These are phyloP conservation scores for Panthera tigris DNA, from an alignment of 2,113 vertebrate genomes.

Conservation along the genomic window DNA sequence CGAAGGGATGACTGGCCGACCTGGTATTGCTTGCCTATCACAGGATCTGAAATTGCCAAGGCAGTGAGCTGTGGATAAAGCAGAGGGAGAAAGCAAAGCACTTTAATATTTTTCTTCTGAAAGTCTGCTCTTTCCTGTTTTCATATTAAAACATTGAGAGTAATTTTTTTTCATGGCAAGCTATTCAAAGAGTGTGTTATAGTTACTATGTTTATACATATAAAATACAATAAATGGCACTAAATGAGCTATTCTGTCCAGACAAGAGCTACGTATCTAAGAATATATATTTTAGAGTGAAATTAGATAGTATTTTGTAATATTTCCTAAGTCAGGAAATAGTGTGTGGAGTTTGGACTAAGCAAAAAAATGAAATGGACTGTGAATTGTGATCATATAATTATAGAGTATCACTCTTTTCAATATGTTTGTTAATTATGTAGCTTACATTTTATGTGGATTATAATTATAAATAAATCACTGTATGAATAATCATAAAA, in stretches of 20 bases:
- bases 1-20: not conserved
- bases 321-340: slow-evolving; percentile 23
- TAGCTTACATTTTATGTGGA: slow-evolving; percentile 48
- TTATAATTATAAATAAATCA: slow-evolving; percentile 56
- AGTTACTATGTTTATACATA: not conserved
- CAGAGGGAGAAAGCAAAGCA: slow-evolving; percentile 34
- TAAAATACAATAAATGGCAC: not conserved
- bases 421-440: slow-evolving; percentile 43
- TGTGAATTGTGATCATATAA: slow-evolving; percentile 56
- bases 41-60: slow-evolving; percentile 45
- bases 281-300: slow-evolving; percentile 45
- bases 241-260: slow-evolving; percentile 9
- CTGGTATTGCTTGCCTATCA: slow-evolving; percentile 41
- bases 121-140: slow-evolving; percentile 38
- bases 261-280: not conserved
- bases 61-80: slow-evolving; percentile 50
- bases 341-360: slow-evolving; percentile 12
- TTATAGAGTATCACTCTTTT: slow-evolving; percentile 50
- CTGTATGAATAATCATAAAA: slow-evolving; percentile 44
- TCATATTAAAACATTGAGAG: slow-evolving; percentile 32
- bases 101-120: slow-evolving; percentile 42
- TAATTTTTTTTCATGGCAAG: slow-evolving; percentile 13
- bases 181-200: not conserved
- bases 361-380: slow-evolving; percentile 46
- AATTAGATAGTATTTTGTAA: slow-evolving; percentile 34